phyloP scores from a whole-genome alignment of 2,888 invertebrate species.

The Aphodius granarius region DNA sequence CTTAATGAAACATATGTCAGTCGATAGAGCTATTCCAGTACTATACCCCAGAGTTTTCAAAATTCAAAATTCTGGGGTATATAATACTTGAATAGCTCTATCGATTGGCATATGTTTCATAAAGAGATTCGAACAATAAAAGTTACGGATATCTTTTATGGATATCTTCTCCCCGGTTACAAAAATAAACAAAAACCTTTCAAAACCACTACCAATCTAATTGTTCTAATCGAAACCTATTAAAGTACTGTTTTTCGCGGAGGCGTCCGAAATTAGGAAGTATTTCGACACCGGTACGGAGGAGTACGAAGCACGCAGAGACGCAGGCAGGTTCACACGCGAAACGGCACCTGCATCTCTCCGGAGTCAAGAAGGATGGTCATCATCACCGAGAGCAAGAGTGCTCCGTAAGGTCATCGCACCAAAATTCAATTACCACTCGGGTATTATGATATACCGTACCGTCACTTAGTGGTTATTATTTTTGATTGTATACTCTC shows the following conservation, averaged over 20 bases:
- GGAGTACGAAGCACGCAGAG: neutral
- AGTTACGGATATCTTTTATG: too few species aligned
- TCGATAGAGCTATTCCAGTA: too few species aligned
- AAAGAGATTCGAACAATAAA: too few species aligned
- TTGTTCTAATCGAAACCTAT: neutral
- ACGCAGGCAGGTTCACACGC: conserved; percentile 2
- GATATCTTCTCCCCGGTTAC: too few species aligned
- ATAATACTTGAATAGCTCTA: too few species aligned
- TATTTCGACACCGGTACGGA: conserved; percentile 8
- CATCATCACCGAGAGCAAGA: conserved; percentile 3
- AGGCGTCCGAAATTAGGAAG: conserved; percentile 1
- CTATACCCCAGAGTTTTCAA: too few species aligned
- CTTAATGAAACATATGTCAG: too few species aligned
- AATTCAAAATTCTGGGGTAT: too few species aligned
- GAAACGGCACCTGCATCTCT: neutral
- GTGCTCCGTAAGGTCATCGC: conserved; percentile 38
- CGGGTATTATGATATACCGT: conserved; percentile 22
- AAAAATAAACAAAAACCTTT: too few species aligned
- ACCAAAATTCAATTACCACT: conserved; percentile 44
- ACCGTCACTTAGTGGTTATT: conserved; percentile 35
- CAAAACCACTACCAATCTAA: too few species aligned
- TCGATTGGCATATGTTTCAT: too few species aligned
- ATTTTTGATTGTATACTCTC: conserved; percentile 33
- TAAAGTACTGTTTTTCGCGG: neutral
- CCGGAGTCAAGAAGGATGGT: neutral